phyloP scores from a whole-genome alignment of 2,888 invertebrate genomes.

The Iselma pallidipennis region DNA sequence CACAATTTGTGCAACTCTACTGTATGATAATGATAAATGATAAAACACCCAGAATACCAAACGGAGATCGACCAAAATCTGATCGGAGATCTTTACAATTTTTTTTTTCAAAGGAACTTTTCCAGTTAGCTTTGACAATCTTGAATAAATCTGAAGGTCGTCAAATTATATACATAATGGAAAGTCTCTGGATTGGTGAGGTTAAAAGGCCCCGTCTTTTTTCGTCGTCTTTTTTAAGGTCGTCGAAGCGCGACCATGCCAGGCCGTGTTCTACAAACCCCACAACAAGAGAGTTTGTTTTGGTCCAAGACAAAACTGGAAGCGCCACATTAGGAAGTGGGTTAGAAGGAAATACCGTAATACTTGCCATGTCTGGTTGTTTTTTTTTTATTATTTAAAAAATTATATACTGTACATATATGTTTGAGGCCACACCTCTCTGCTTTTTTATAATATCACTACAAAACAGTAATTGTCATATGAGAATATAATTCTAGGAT shows the following conservation, averaged over 20 bases:
- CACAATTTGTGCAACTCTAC: too few species aligned
- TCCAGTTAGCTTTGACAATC: too few species aligned
- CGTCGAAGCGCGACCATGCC: not conserved
- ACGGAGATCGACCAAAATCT: too few species aligned
- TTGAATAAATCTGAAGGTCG: not conserved
- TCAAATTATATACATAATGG: not conserved
- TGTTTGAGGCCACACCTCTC: not conserved
- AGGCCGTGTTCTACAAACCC: conserved; percentile 24
- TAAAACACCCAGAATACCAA: too few species aligned
- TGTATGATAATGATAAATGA: too few species aligned
- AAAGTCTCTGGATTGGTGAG: not conserved
- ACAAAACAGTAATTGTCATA: not conserved
- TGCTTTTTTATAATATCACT: not conserved
- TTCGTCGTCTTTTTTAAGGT: not conserved
- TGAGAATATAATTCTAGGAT: not conserved
- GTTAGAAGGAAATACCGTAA: conserved; percentile 44
- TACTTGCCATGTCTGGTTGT: conserved; percentile 20
- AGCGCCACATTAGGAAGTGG: conserved; percentile 37
- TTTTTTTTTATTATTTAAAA: not conserved
- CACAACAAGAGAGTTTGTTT: conserved; percentile 20
- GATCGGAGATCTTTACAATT: too few species aligned
- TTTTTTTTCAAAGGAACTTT: too few species aligned
- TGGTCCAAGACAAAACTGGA: conserved; percentile 33
- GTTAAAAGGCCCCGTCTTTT: not conserved
- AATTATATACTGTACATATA: not conserved